Base-by-base conservation (phyloP, 2,113 vertebrate species). In the Narcine bancroftii region DNA sequence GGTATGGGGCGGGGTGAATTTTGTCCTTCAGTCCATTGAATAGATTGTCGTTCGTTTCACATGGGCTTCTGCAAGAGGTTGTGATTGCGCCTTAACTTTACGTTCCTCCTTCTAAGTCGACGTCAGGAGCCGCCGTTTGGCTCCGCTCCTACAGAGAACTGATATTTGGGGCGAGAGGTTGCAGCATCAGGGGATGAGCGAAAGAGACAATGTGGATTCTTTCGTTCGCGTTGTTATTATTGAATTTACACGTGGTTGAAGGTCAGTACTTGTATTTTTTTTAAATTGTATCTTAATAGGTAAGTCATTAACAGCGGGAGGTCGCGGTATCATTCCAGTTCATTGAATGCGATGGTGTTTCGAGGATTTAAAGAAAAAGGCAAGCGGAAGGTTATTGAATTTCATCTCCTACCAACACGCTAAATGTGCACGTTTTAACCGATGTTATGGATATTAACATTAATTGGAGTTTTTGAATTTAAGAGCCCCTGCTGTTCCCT, bases 121-220 rank as follows among this genome's bases (percentile, higher is more conserved):
- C 81, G 81, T 87, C 81, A 87, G 81, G 2, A 21, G 17, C 81
- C n/a, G 81, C 53, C 56, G 81, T 60, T 87, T 60, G 81, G 53
- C 50, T 87, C n/a, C 29, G 81, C 81, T 60, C 17, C 15, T 63
- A 36, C 79, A 33, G 33, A 60, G 81, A 56, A 81, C 45, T 87
- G 33, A 6, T 63, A 19, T 60, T 87, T 36, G n/a, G 5, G 17
- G 50, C 29, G 79, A 56, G 81, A 87, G 81, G 53, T 60, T 87
- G 81, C 17, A 60, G 53, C 81, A 60, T 60, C n/a, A 60, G 81
- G 81, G 53, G 1, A 87, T 87, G 81, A 87, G 81, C 53, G 53
- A 60, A n/a, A 36, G 81, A 63, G 81, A 87, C 81, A 87, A 87
- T 87, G 81, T 87, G 81, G 81, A 19, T 63, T n/a, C 53, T 60